Evolutionary conservation across 2,888 invertebrate species (phyloP), one percentile per base, ranked within the genome.

Genomic region (Amblyjoppa fuscipennis): DNA sequence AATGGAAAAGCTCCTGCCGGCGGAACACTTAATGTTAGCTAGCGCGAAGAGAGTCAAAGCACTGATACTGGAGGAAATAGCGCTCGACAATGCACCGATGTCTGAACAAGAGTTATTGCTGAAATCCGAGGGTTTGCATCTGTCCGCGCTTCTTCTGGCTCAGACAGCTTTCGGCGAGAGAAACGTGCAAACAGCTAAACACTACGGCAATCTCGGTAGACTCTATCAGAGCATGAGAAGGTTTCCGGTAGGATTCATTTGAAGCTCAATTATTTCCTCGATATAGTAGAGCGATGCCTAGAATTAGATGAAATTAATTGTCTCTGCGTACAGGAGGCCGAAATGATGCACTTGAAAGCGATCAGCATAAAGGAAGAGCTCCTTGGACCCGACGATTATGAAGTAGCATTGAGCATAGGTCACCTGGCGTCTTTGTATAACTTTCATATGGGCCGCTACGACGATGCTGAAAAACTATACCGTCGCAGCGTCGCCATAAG

Each of bases 121-220:
- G 53, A 97, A 98, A 94, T 98, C 99, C 0, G 98, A 98, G 94
- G 95, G 96, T 59, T 95, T 99, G 51, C 99, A 99, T 94, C 96
- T 97, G 89, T 96, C 97, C 78, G 98, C 98, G 4, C 95, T 99
- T 71, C 95, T 96, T 75, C 95, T 98, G 61, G 97, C 98, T 16
- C 96, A 96, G 94, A 96, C 96, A 93, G 97, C 97, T 0, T 98
- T 98, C 94, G 99, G 99, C 0, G 98, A 98, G 94, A 96, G 96
- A 93, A 99, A 99, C 94, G 98, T 99, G 53, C 98, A 99, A 95
- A 98, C 98, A 0, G 98, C 99, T 75, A 99, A 99, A 93, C 98
- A 98, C 94, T 99, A 98, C 94, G 99, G 99, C 13, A 99, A 99
- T 95, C 95, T 99, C 74, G 99, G 99, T 80, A 95, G 99, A 16